Evolutionary conservation across 2,888 invertebrate species (phyloP), one percentile per base, ranked within the genome.

Genomic region (Sipunculus nudus): DNA sequence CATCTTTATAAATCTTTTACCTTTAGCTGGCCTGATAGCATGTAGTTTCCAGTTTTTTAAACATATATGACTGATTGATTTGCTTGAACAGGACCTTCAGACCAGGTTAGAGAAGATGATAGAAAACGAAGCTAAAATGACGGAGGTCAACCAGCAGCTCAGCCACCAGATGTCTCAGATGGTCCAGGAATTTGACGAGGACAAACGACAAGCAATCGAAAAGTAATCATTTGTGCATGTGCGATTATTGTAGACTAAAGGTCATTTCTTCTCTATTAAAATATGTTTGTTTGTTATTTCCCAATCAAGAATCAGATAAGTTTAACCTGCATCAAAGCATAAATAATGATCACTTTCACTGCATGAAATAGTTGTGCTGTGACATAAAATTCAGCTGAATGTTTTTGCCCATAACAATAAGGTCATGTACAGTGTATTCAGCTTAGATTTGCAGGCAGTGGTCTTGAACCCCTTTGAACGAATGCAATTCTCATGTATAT

Each of bases 131-230:
- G 77, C 76, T 25, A 67, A 68, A 31, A 50, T 79, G 39, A 74
- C 71, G 3, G 77, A 78, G 50, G 72, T 76, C 21, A 80, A 81
- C 61, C 53, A 68, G 16, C 75, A 80, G 56, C 68, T 81, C n/a
- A 77, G 72, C 52, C 65, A 68, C 23, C 77, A 78, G 63, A 78
- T 81, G 32, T 61, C 75, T 6, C 70, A 75, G 52, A 76, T 80
- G 76, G 74, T 79, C 4, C 65, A 68, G n/a, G 77, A 80, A 32
- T 78, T 70, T 61, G 79, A 78, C 50, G 64, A 70, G 29, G 80
- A 81, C 55, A 81, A 79, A 60, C 56, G 72, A 16, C 66, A 72
- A 21, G 77, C 80, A 3, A 50, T 80, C 2, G 77, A 79, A 21
- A 71, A 74, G 77, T 79, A 59, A 53, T 61, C 57, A 16, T 21